Base-by-base conservation (phyloP, 1,140 invertebrate genomes). In the Chelonus insularis region DNA sequence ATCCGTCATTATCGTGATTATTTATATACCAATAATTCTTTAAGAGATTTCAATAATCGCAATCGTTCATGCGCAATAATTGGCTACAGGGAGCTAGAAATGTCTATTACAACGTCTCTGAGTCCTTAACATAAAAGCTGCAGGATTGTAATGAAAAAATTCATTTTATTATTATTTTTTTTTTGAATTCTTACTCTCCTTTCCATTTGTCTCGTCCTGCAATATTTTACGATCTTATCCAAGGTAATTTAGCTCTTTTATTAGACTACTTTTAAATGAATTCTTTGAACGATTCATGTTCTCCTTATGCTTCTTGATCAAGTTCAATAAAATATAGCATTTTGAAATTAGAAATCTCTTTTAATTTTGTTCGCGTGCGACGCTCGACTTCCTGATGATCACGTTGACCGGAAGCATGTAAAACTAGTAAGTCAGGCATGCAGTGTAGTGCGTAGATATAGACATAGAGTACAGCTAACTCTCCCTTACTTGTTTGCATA, bases 21-120 rank as follows among this genome's bases (percentile, higher is more conserved):
- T 50, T 25, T 50, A 5, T 12, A 18, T 9, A 25, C 47, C 11
- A 29, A 52, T 52, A 52, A 18, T 34, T 52, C 25, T 52, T 5
- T 14, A 36, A 16, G 25, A 52, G 12, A 52, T 52, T 36, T 36
- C 50, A 52, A 52, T 52, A 52, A 52, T 52, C n/a, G 18, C 8
- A 36, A 34, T 52, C 50, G 32, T 14, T 52, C 50, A 36, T 34
- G 25, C 50, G 32, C 29, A 14, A 52, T 36, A 16, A 52, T 52
- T 52, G 50, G n/a, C 4, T n/a, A n/a, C n/a, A n/a, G n/a, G n/a
- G 43, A 16, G 43, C 20, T 16, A 21, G 7, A 21, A 18, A 20
- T 45, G 20, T 21, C 12, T 20, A 20, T 45, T 20, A 9, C 14
- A 45, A 18, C 20, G 5, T 2, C 11, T 3, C 16, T 18, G 14